Evolutionary conservation across 2,113 vertebrate species (phyloP).

Genomic region (Pimephales promelas): DNA sequence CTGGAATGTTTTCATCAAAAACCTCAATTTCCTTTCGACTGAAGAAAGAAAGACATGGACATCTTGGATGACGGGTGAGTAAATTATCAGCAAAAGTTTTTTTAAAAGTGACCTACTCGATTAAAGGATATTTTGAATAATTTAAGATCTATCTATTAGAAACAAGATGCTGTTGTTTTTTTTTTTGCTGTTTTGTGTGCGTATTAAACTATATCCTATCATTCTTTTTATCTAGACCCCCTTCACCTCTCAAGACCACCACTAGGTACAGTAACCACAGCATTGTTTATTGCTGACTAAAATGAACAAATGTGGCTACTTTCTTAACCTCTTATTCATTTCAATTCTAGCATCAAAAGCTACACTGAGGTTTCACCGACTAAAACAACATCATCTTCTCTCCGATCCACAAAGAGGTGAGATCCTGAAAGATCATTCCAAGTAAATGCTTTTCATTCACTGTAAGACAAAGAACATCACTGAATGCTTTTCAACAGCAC

Average conservation of each 20-base stretch:
- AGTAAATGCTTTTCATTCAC: neutral
- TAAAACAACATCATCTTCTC: conserved; percentile 45
- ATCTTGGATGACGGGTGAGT: too few species aligned
- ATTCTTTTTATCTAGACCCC: neutral
- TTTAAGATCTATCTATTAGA: neutral
- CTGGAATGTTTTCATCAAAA: too few species aligned
- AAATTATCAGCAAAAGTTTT: too few species aligned
- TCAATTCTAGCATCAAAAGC: conserved; percentile 23
- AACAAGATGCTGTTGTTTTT: neutral
- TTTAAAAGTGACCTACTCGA: too few species aligned
- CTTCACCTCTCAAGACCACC: conserved; percentile 39
- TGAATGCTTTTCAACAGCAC: conserved; percentile 54
- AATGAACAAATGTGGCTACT: neutral
- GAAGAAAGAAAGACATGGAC: too few species aligned
- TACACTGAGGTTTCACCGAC: conserved; percentile 36
- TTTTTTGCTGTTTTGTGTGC: neutral
- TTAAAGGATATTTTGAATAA: too few species aligned
- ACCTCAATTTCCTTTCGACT: too few species aligned
- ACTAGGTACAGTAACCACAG: conserved; percentile 10
- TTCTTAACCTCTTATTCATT: neutral
- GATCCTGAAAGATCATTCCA: neutral
- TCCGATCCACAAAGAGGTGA: conserved; percentile 59
- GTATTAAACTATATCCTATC: neutral
- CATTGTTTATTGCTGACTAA: neutral
- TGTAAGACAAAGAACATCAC: neutral